Percentiles rank a stretch among this genome's conserved stretches.
These are phyloP conservation scores for Capitulum mitella DNA, from an alignment of 2,888 invertebrate species.

Conservation along the genomic window DNA sequence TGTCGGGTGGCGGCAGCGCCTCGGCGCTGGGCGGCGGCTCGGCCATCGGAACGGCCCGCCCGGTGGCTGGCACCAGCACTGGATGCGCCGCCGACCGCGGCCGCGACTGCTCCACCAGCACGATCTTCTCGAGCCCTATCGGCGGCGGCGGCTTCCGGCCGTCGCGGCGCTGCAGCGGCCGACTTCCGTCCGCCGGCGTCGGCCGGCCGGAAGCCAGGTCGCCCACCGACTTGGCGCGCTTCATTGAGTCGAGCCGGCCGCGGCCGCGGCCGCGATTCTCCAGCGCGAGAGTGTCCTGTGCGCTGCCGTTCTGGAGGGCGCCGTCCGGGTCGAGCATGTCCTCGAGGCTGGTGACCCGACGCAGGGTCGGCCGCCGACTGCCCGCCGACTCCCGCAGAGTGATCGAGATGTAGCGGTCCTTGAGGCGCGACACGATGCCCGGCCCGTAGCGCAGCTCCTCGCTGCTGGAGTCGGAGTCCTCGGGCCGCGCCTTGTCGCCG, in stretches of 20 bases:
- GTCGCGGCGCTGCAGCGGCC: neutral
- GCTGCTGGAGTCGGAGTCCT: conserved; percentile 49
- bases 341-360: conserved; percentile 76
- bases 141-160: neutral
- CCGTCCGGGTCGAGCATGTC: conserved; percentile 65
- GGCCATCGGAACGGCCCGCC: conserved; percentile 9
- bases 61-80: conserved; percentile 28
- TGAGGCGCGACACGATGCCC: conserved; percentile 78
- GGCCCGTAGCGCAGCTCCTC: conserved; percentile 85
- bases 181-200: neutral
- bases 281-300: conserved; percentile 41
- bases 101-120: conserved; percentile 26
- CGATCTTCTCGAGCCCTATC: neutral
- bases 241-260: conserved; percentile 53
- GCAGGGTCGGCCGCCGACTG: conserved; percentile 52
- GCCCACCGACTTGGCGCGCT: conserved; percentile 79
- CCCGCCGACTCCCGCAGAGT: conserved; percentile 66
- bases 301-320: conserved; percentile 8
- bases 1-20: conserved; percentile 79
- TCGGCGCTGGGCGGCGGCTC: conserved; percentile 45
- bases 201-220: conserved; percentile 50
- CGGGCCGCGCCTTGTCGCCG: neutral
- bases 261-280: conserved; percentile 32
- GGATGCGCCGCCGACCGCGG: conserved; percentile 16
- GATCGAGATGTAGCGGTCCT: conserved; percentile 76